Conservation (phyloP, 1,140 invertebrate genomes). For the Antheraea pernyi region DNA sequence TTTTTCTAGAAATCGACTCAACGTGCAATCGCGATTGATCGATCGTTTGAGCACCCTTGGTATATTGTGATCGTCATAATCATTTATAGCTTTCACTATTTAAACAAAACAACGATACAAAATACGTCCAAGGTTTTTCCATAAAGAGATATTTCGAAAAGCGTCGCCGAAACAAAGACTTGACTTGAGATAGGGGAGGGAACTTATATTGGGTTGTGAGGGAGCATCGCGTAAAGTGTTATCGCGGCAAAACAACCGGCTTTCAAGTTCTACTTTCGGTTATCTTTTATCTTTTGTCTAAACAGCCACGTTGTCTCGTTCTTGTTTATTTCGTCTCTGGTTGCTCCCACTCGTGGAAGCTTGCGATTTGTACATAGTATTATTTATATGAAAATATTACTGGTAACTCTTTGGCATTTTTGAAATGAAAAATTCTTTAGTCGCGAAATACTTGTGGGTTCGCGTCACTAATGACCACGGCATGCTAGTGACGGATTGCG, state of each 20-base stretch:
- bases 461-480: too few relatives aligned
- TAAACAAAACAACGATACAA: neutral
- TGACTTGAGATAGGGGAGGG: constrained; percentile 28
- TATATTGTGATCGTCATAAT: too few relatives aligned
- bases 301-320: constrained; percentile 31
- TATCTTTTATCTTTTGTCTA: constrained; percentile 47
- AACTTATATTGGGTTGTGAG: constrained; percentile 43
- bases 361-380: neutral
- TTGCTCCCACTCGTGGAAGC: neutral
- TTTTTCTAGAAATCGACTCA: too few relatives aligned
- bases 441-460: too few relatives aligned
- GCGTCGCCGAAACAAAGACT: neutral
- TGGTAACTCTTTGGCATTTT: too few relatives aligned
- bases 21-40: too few relatives aligned
- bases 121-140: neutral
- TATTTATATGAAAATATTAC: too few relatives aligned
- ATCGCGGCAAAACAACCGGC: constrained; percentile 40
- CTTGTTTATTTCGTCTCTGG: constrained; percentile 34
- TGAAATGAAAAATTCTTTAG: too few relatives aligned
- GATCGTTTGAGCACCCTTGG: too few relatives aligned
- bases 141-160: neutral
- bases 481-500: too few relatives aligned
- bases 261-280: constrained; percentile 37
- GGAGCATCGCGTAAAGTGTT: constrained; percentile 39
- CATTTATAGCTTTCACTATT: too few relatives aligned